Evolutionary conservation across 2,888 invertebrate species (phyloP), one percentile per base, ranked within the genome.

Genomic region (Candidula unifasciata): DNA sequence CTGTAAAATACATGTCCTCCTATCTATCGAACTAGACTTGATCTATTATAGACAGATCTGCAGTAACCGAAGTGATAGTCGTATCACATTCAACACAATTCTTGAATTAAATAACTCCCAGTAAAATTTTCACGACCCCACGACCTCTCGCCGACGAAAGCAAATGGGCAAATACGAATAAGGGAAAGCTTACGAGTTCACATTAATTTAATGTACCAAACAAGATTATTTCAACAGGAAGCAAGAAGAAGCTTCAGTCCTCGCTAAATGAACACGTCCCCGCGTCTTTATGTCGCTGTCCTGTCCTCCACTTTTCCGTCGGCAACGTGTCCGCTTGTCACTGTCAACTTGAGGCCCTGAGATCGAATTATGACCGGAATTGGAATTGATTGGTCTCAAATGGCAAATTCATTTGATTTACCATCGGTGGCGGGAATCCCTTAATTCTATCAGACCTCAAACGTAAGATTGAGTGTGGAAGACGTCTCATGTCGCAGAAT

Each of bases 341-440:
- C 73, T 83, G 87, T 85, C 87, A 86, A 78, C 86, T 82, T 80
- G 66, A 76, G 82, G 82, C 82, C 80, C 79, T 76, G 71, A 82
- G 87, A 88, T 88, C 85, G 80, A 88, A 86, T 88, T 88, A 87
- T 87, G 85, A 83, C 85, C 82, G 66, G 85, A 86, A 88, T 87
- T 86, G 84, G 86, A 86, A 87, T 86, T 80, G 88, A 88, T 88
- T 86, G 82, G 86, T 77, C 86, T 82, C 88, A 86, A 88, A 88
- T 87, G 88, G 87, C 86, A 83, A 84, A 86, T 86, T 86, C 84
- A 88, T 88, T 88, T 80, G 86, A 88, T 86, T 85, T 80, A 81
- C 66, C 54, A 68, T 60, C 78, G 44, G 71, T 66, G 79, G 80
- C 54, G 64, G 71, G 76, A 80, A 54, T 77, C 83, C 66, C 73